Evolutionary conservation across 2,888 invertebrate genomes (phyloP).

Genomic region (Branchipolynoe longqiensis): DNA sequence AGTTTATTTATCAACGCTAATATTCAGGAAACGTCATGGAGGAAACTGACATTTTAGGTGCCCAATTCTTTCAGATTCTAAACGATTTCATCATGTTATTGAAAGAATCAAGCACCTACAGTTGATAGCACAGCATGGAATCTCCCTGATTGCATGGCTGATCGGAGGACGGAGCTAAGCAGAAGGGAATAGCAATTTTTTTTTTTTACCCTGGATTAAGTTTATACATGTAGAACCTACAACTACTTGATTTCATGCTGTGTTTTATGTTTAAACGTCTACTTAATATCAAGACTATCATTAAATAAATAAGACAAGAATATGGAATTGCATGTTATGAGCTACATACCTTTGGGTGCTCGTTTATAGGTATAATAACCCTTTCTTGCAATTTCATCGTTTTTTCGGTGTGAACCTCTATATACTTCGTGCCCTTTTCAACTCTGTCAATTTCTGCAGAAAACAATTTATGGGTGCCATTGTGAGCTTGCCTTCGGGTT

Average conservation of each 20-base stretch:
- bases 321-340: slow-evolving; percentile 56
- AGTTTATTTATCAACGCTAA: slow-evolving; percentile 32
- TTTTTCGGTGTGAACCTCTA: slow-evolving; percentile 67
- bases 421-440: slow-evolving; percentile 63
- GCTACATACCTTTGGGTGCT: slow-evolving; percentile 69
- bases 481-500: slow-evolving; percentile 56
- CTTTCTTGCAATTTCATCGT: slow-evolving; percentile 66
- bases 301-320: slow-evolving; percentile 58
- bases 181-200: slow-evolving; percentile 51
- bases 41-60: slow-evolving; percentile 53
- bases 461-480: slow-evolving; percentile 62
- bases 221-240: slow-evolving; percentile 56
- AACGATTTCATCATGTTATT: background rate
- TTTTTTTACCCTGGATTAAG: slow-evolving; percentile 50
- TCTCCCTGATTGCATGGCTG: slow-evolving; percentile 57
- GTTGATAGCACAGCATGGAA: slow-evolving; percentile 54
- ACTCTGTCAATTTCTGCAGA: slow-evolving; percentile 69
- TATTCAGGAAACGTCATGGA: slow-evolving; percentile 35
- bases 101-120: slow-evolving; percentile 54
- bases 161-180: slow-evolving; percentile 50
- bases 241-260: slow-evolving; percentile 58
- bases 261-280: slow-evolving; percentile 55
- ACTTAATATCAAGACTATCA: slow-evolving; percentile 56
- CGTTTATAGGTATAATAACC: slow-evolving; percentile 68
- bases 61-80: slow-evolving; percentile 51